Evolutionary conservation across 2,797 vertebrate genomes (phyloP), one percentile per base, ranked within the genome.

Genomic region (Scarus forsteni): DNA sequence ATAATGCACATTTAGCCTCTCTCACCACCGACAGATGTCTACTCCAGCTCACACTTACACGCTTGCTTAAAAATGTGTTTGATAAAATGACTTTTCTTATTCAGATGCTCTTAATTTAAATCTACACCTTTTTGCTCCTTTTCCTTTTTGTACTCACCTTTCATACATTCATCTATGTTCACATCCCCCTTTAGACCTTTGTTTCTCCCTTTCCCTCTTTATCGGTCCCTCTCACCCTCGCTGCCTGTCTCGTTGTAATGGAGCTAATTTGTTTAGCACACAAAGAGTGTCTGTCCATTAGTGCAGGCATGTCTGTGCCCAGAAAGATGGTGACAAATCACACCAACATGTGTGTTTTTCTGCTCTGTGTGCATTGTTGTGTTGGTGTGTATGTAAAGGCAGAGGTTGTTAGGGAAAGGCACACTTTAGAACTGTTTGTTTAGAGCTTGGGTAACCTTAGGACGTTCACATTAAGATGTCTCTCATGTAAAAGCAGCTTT

Each of bases 221-320:
- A 53, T 72, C 68, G 60, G 38, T 61, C 71, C 73, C 61, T 74
- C 75, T 82, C 85, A 69, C 81, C 82, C 78, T 80, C 58, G 83
- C 85, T 88, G 84, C 81, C 85, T 90, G 88, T 85, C 88, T 91
- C 85, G 85, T 84, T 51, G 87, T 95, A 94, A 94, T 94, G 92
- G 87, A 88, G 84, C 88, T 95, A 93, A 95, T 94, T 94, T 94
- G 93, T 94, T 94, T 95, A 94, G 93, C 85, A 87, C 89, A 86
- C 90, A 78, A 87, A 90, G 91, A 93, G 90, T 92, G 91, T 92
- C 86, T 84, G 87, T 92, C 92, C 94, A 94, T 95, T 94, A 94
- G 92, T 14, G 76, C 70, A 62, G 83, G 81, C 83, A 79, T 79
- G 86, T 86, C 82, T 19, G 56, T 84, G 73, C 83, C 81, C 79